Base-by-base conservation (phyloP, 1,140 invertebrate species). In the Pachyrhynchus sulphureomaculatus region DNA sequence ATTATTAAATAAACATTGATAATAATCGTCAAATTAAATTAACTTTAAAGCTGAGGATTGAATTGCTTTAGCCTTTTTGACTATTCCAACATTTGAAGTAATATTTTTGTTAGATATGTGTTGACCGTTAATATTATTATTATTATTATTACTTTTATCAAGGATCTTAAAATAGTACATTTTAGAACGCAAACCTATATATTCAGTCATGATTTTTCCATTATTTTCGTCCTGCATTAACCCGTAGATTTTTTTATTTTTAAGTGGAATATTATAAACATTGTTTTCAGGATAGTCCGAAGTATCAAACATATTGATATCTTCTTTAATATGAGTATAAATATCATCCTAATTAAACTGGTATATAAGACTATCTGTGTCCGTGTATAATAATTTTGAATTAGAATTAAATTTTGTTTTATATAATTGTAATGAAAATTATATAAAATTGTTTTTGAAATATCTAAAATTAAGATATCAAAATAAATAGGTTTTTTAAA, bases 201-300 rank as follows among this genome's bases (percentile, higher is more conserved):
- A 81, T 66, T 76, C 69, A 8, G 37, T 61, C 41, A 81, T 72
- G 33, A 74, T 67, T 51, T 54, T 55, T 8, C 75, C 75, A 60
- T 70, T 72, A 20, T 68, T 68, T 69, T 83, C 80, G 72, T 81
- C 79, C 70, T 81, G 83, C 64, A 81, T 76, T 69, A 79, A 75
- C 5, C 80, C 78, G 4, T 78, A 18, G 3, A 78, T 72, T 62
- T 83, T 82, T 66, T 79, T 80, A 64, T 81, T 80, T 33, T 52
- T 51, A 49, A 47, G 44, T 9, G 68, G 68, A 8, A 75, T 73
- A 20, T 58, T 58, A 53, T 68, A 70, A 17, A 57, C 37, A 64
- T 72, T 73, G 54, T 68, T 52, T 41, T 13, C n/a, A n/a, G 57
- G 36, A 65, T 75, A 70, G 41, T 74, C 72, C 12, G 60, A 64